Percentiles rank a stretch among this genome's conserved stretches.
These are phyloP conservation scores for Calameuta pallipes DNA, from an alignment of 2,888 invertebrate genomes.

Conservation along the genomic window DNA sequence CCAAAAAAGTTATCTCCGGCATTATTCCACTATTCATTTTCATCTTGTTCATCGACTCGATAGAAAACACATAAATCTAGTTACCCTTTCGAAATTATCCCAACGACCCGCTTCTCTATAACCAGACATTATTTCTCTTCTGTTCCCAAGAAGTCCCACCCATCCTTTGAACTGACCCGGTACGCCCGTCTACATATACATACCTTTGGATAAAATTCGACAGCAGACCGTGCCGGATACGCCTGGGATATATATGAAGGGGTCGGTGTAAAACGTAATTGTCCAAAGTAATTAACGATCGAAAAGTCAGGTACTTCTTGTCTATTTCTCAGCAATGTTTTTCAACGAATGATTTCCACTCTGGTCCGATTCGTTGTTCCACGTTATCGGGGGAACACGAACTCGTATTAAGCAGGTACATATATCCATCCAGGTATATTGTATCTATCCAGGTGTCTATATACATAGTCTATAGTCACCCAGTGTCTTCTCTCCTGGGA, in stretches of 20 bases:
- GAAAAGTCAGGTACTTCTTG: background rate
- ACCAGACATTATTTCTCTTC: background rate
- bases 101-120: background rate
- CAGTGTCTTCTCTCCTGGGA: background rate
- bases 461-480: background rate
- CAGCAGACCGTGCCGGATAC: background rate
- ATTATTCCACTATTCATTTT: background rate
- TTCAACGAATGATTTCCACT: background rate
- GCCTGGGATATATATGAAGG: background rate
- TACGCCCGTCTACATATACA: background rate
- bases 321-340: background rate
- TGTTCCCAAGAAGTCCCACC: background rate
- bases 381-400: conserved; percentile 41
- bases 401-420: conserved; percentile 21
- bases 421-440: background rate
- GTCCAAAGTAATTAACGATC: background rate
- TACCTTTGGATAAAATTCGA: background rate
- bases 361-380: background rate
- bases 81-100: background rate
- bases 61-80: background rate
- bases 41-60: background rate
- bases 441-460: background rate
- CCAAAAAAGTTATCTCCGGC: background rate
- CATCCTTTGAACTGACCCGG: background rate
- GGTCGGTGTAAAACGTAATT: background rate